Percentiles rank a stretch among this genome's conserved stretches.
Conservation (phyloP, 2,888 invertebrate species). For the Drosophila paranaensis region DNA sequence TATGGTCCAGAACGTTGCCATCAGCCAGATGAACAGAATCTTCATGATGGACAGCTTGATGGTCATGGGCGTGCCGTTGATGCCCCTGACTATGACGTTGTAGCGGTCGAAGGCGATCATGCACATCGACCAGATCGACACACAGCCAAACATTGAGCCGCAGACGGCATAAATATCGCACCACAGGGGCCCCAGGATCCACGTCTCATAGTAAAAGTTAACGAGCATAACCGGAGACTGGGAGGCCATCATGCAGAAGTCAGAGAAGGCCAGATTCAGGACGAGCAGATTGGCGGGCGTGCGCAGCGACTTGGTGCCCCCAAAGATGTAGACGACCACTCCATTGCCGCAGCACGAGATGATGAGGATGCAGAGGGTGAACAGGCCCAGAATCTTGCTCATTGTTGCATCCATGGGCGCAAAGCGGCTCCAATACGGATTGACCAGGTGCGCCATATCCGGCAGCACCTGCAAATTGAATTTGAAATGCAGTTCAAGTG, state of each 20-base stretch:
- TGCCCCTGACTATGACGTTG: conserved; percentile 96
- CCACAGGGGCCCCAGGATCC: conserved; percentile 88
- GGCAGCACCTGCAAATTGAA: conserved; percentile 84
- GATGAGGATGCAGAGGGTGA: conserved; percentile 90
- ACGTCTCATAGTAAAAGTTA: conserved; percentile 84
- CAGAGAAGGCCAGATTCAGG: conserved; percentile 94
- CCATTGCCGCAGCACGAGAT: conserved; percentile 84
- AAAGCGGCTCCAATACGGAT: conserved; percentile 94
- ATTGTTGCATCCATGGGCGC: conserved; percentile 95
- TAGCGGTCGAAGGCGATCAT: conserved; percentile 96
- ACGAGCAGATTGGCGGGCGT: conserved; percentile 96
- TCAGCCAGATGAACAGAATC: conserved; percentile 91
- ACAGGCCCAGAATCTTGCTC: conserved; percentile 93
- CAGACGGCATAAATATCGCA: conserved; percentile 94
- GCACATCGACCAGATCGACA: conserved; percentile 97
- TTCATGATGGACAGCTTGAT: conserved; percentile 91
- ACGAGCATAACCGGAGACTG: conserved; percentile 84
- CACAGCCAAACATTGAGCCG: conserved; percentile 95
- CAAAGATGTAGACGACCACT: conserved; percentile 84
- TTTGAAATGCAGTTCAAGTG: neutral
- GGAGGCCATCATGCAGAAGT: conserved; percentile 93
- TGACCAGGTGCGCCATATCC: conserved; percentile 89
- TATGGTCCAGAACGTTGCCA: conserved; percentile 91
- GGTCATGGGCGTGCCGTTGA: conserved; percentile 93
- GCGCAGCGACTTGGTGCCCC: conserved; percentile 86